phyloP scores from a whole-genome alignment of 2,797 vertebrate genomes.

The Lutjanus campechanus region DNA sequence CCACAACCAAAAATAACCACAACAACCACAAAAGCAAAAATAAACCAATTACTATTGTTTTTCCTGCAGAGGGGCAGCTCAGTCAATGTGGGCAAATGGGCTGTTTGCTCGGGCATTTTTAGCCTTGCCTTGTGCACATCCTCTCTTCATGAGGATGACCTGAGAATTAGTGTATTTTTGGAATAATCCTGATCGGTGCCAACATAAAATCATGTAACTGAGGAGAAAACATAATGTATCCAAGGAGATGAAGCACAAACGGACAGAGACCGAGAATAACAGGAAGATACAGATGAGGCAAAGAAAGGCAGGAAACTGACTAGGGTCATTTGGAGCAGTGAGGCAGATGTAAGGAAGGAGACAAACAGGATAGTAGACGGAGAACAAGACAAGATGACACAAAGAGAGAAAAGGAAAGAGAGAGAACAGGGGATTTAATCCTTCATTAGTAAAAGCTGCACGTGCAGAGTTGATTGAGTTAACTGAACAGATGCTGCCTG shows the following conservation, averaged over 20 bases:
- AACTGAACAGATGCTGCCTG: slow-evolving; percentile 21
- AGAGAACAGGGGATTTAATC: slow-evolving; percentile 20
- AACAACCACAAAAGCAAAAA: too few species aligned
- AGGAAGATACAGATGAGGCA: slow-evolving; percentile 81
- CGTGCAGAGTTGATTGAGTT: slow-evolving; percentile 16
- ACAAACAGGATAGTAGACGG: slow-evolving; percentile 72
- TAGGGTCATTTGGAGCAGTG: slow-evolving; percentile 50
- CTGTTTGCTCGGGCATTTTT: too few species aligned
- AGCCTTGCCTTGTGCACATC: too few species aligned
- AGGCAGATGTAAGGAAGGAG: slow-evolving; percentile 73
- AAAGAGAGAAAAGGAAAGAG: slow-evolving; percentile 59
- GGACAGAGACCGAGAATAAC: slow-evolving; percentile 75
- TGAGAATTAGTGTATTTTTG: not conserved
- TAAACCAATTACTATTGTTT: too few species aligned
- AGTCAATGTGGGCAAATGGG: too few species aligned
- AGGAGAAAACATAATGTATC: slow-evolving; percentile 36
- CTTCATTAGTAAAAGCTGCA: slow-evolving; percentile 43
- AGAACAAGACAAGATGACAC: slow-evolving; percentile 49
- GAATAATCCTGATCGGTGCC: not conserved
- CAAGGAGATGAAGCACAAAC: slow-evolving; percentile 39
- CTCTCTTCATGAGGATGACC: not conserved
- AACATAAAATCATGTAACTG: not conserved
- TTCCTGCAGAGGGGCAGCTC: too few species aligned
- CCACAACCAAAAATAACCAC: too few species aligned
- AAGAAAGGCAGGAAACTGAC: slow-evolving; percentile 85